Conservation (phyloP, 1,140 invertebrate genomes). For the Brachionus paranguensis region DNA sequence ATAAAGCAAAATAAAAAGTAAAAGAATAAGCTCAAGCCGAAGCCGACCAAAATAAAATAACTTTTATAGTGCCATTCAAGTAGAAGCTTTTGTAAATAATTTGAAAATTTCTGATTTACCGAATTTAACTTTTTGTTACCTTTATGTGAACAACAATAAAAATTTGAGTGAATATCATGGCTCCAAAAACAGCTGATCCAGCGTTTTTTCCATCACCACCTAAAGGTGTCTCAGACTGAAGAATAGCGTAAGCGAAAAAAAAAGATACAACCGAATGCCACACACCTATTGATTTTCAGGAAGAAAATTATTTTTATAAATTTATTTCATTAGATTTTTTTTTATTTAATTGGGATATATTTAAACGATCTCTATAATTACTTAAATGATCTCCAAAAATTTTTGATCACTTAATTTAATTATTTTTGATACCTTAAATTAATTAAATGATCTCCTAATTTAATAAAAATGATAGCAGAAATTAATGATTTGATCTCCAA, state of each 20-base stretch:
- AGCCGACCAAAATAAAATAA: neutral
- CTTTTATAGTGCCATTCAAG: constrained; percentile 37
- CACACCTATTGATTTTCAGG: neutral
- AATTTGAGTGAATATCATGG: constrained; percentile 9
- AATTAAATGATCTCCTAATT: too few species aligned
- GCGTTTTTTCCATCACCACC: neutral
- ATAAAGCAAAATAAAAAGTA: constrained; percentile 17
- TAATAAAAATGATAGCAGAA: too few species aligned
- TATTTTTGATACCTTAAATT: too few species aligned
- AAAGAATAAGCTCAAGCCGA: neutral
- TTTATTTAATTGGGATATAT: neutral
- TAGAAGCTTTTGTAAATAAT: neutral
- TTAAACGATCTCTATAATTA: too few species aligned
- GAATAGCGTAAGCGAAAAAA: neutral
- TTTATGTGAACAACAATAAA: constrained; percentile 29
- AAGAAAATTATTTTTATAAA: neutral
- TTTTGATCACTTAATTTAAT: too few species aligned
- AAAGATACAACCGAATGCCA: constrained; percentile 21
- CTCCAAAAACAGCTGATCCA: neutral
- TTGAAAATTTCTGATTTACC: neutral
- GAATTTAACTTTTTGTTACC: neutral
- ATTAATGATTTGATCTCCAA: too few species aligned
- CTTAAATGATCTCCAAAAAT: too few species aligned
- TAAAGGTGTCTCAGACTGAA: neutral
- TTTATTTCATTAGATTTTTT: neutral